A percentile compares a stretch with the other conserved stretches of the same genome.
These are phyloP conservation scores for Campoletis sonorensis DNA, from an alignment of 1,140 invertebrate species.

Conservation along the genomic window DNA sequence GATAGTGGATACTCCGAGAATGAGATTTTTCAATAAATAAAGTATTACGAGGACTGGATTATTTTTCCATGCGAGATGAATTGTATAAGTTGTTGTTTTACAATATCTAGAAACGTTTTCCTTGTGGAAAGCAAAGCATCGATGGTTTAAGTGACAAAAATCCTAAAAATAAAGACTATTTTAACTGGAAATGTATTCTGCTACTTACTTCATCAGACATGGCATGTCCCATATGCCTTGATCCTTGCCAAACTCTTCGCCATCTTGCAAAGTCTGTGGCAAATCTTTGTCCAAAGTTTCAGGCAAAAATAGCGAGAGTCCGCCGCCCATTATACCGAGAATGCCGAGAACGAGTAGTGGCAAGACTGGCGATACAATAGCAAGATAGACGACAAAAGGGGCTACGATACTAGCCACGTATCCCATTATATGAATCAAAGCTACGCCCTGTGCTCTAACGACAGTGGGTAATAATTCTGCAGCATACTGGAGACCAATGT, in stretches of 20 bases:
- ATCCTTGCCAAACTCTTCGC: slow-evolving; percentile 88
- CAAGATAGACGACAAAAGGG: slow-evolving; percentile 89
- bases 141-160: not conserved
- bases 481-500: slow-evolving; percentile 92
- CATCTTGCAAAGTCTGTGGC: slow-evolving; percentile 89
- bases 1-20: too few species aligned
- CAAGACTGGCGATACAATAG: slow-evolving; percentile 81
- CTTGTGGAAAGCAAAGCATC: too few species aligned
- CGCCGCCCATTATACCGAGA: slow-evolving; percentile 84
- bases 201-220: slow-evolving; percentile 80
- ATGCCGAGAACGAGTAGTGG: slow-evolving; percentile 86
- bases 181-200: slow-evolving; percentile 38
- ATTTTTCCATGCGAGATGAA: too few species aligned
- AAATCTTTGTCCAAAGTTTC: slow-evolving; percentile 90
- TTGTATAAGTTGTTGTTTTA: too few species aligned
- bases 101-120: too few species aligned
- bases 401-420: slow-evolving; percentile 89
- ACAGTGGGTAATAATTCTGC: slow-evolving; percentile 92
- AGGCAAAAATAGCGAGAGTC: slow-evolving; percentile 85
- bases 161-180: not conserved
- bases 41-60: too few species aligned
- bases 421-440: slow-evolving; percentile 90
- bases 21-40: too few species aligned
- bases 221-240: slow-evolving; percentile 88
- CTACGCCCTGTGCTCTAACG: slow-evolving; percentile 88